Evolutionary conservation across 2,113 vertebrate species (phyloP).

Genomic region (Etheostoma cragini): DNA sequence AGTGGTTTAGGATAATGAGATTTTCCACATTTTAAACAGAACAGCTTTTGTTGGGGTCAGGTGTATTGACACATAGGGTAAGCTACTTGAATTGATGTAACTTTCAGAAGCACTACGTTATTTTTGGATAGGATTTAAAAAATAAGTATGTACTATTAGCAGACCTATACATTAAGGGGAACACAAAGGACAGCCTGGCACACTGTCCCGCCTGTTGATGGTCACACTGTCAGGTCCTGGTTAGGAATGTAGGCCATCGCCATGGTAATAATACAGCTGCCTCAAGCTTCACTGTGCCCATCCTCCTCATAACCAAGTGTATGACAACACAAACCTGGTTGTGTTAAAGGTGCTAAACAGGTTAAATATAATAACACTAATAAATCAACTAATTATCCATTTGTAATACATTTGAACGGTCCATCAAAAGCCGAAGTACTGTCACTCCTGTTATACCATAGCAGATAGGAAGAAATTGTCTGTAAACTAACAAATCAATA

Average conservation of each 20-base stretch:
- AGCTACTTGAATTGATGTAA: neutral
- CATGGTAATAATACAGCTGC: conserved; percentile 81
- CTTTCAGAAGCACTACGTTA: neutral
- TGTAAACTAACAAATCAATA: neutral
- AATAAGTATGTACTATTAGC: neutral
- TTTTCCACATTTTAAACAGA: neutral
- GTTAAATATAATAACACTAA: conserved; percentile 3
- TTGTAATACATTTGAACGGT: neutral
- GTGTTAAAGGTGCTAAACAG: conserved; percentile 5
- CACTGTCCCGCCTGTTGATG: conserved; percentile 36
- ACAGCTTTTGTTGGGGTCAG: neutral
- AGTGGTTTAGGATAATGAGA: neutral
- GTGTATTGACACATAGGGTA: neutral
- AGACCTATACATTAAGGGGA: conserved; percentile 8
- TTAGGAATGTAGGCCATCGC: conserved; percentile 79
- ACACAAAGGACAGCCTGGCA: conserved; percentile 9
- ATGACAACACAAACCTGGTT: conserved; percentile 34
- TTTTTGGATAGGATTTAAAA: neutral
- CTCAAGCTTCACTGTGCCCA: conserved; percentile 57
- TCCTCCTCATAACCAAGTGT: conserved; percentile 61
- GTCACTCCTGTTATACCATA: neutral
- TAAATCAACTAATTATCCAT: neutral
- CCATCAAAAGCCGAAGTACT: neutral
- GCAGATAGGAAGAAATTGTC: neutral
- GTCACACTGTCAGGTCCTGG: conserved; percentile 56